These are phyloP conservation scores for Dermochelys coriacea DNA, from an alignment of 2,797 vertebrate genomes.

Conservation along the genomic window DNA sequence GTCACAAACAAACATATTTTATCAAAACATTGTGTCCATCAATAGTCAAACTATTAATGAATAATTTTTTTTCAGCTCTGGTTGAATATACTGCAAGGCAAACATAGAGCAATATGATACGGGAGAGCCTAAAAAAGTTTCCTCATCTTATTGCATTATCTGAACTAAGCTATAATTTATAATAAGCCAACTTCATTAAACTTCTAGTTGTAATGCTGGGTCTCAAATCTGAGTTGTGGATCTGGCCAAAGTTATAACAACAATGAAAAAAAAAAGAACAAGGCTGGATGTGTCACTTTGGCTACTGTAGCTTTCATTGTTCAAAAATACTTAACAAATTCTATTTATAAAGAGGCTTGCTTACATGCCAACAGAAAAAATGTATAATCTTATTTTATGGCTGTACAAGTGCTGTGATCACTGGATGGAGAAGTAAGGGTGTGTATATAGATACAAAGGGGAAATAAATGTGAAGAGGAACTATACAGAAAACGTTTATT, in stretches of 20 bases:
- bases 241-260: neutral
- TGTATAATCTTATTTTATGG: neutral
- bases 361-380: neutral
- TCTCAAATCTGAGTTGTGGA: neutral
- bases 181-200: neutral
- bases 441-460: neutral
- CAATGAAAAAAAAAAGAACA: neutral
- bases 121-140: neutral
- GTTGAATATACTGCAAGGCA: neutral
- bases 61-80: neutral
- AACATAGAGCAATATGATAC: neutral
- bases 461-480: neutral
- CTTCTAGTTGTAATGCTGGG: neutral
- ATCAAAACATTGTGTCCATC: neutral
- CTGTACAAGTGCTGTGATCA: neutral
- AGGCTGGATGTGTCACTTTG: neutral
- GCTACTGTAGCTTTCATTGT: neutral
- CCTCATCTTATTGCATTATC: neutral
- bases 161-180: neutral
- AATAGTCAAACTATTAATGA: neutral
- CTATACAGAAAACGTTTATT: neutral
- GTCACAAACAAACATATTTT: neutral
- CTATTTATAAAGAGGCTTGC: neutral
- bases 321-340: neutral
- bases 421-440: neutral